Conservation (phyloP, 2,113 vertebrate species). For the Furnarius figulus region DNA sequence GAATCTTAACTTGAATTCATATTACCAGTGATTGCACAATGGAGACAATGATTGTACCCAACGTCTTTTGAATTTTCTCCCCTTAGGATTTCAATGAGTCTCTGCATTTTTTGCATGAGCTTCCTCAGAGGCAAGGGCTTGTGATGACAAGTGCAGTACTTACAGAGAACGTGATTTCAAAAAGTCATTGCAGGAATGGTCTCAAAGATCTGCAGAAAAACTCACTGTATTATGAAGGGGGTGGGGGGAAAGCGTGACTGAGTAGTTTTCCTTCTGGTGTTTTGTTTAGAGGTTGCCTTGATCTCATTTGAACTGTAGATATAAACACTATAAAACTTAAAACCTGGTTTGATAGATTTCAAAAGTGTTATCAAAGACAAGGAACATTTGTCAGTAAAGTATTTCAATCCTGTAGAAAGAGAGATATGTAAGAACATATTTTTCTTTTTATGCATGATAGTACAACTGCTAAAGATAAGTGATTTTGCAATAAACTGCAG, state of each 20-base stretch:
- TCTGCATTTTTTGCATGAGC: neutral
- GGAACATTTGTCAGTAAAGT: neutral
- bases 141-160: neutral
- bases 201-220: neutral
- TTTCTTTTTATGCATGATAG: neutral
- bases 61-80: constrained; percentile 23
- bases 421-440: neutral
- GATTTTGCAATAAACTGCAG: neutral
- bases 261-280: neutral
- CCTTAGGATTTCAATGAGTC: neutral
- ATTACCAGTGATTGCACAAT: constrained; percentile 46
- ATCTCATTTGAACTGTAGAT: neutral
- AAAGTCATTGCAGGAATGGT: neutral
- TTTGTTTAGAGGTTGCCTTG: neutral
- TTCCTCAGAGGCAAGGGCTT: neutral
- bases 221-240: neutral
- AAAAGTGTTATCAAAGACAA: neutral
- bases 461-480: neutral
- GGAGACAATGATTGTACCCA: constrained; percentile 38
- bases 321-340: neutral
- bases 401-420: neutral
- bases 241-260: too few species aligned
- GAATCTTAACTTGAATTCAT: constrained; percentile 57
- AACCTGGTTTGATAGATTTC: neutral
- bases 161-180: neutral